Evolutionary conservation across 1,140 invertebrate species (phyloP), one percentile per base, ranked within the genome.

Genomic region (Caerostris darwini): DNA sequence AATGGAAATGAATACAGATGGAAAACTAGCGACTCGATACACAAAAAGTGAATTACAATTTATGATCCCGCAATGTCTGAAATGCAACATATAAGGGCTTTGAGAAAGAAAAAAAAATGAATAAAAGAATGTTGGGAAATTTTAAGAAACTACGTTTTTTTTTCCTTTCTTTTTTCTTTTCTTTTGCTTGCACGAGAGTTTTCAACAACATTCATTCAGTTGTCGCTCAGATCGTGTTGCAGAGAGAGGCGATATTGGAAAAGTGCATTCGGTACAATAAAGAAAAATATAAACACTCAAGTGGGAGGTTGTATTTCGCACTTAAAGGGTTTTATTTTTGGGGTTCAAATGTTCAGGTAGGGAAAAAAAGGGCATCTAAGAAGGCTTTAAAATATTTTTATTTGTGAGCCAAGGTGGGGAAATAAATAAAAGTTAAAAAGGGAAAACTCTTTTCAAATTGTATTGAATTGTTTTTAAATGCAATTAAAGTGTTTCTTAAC

Each of bases 21-120:
- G 83, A 54, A 58, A 86, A 93, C 64, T 8, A 50, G 10, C 14
- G 61, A 86, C n/a, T 54, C 57, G 54, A 12, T 69, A 93, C 91
- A 93, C 83, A 93, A 71, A 93, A 93, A 93, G 82, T 71, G 91
- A 86, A 93, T 93, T 93, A 93, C 61, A 93, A 93, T 93, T 93
- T 93, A 93, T 93, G 91, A 71, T 93, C 12, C 81, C 81, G 61
- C 91, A 69, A 58, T 8, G 67, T 19, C 34, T 67, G 50, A 85
- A 85, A 85, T 85, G 83, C 10, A 50, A 56, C 56, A 56, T 85
- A 59, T 57, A 58, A 50, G 57, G 34, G 57, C 61, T 88, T 88
- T n/a, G 3, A 85, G 53, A 88, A 64, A 54, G 50, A 54, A 87
- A 87, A 87, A 87, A 87, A 87, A n/a, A 7, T 2, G 19, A 0